Base-by-base conservation (phyloP, 1,140 invertebrate species). In the Drosophila sp. region DNA sequence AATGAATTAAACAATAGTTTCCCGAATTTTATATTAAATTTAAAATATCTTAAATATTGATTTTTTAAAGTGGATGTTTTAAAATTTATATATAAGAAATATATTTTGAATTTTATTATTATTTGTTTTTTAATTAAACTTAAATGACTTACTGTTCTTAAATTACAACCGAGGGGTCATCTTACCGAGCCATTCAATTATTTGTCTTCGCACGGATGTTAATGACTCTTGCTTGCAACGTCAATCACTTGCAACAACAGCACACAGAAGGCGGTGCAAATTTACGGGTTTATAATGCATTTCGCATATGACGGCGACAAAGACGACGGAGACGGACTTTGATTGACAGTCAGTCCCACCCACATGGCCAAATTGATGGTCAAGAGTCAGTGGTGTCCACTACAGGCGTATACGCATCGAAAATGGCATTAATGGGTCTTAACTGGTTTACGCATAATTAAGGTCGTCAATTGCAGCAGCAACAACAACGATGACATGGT, bases 401-500 rank as follows among this genome's bases (percentile, higher is more conserved):
- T 21, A 36, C 65, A 69, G 57, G 45, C 46, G 63, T 21, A 25
- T 48, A 18, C 18, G 53, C 29, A 78, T 46, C 54, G 82, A 66
- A 87, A 89, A 83, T 79, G 79, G 46, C 80, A 89, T 83, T 87
- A 87, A 87, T 83, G 82, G 82, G 59, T 16, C 64, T 70, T 71
- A 62, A 67, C 59, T 50, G 73, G 67, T 59, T 83, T 77, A 77
- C 82, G 82, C 83, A 87, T 87, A 87, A 89, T 87, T 87, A 89
- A 89, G 82, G 57, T 75, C 67, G 72, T 65, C 71, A 66, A 64
- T 51, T 51, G 48, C 48, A 51, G 48, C 48, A 53, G 4, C 29
- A 53, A 27, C 46, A 50, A 16, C 25, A 29, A 5, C 27, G 36
- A 16, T 7, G 38, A 38, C 63, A 46, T 29, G 27, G n/a, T 54